Evolutionary conservation across 2,888 invertebrate genomes (phyloP), one percentile per base, ranked within the genome.

Genomic region (Andrena flavipes): DNA sequence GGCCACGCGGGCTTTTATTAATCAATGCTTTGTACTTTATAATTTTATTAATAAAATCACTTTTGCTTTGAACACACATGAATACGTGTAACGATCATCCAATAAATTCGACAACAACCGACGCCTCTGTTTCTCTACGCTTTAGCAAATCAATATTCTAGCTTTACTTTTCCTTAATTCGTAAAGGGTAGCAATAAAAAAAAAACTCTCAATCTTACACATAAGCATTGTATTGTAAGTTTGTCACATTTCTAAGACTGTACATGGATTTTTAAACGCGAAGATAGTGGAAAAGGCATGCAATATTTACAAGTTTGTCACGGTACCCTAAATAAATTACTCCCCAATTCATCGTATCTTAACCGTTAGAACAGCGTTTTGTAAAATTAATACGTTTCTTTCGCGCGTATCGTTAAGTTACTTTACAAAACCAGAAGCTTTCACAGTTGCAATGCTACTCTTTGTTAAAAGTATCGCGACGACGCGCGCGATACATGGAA

Each of bases 21-120:
- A 76, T 84, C 82, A 78, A 80, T 84, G 84, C 80, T 81, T 86
- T 86, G 86, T 86, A 86, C 84, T 86, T 86, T 82, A 78, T 86
- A 86, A 86, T 86, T 86, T 86, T 86, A 86, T 86, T 86, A 86
- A 86, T 86, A 86, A 86, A 86, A 86, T 62, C 78, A 84, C 69
- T 76, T 86, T 86, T 86, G 86, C 86, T 86, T 86, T 86, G 76
- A 83, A 85, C 68, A 86, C 16, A 54, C 20, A 63, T 64, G 29
- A 16, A 56, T 51, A 63, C 49, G 63, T 85, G 33, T 73, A 67
- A 71, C 63, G 64, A 59, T 42, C 54, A 23, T 56, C 59, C 51
- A 80, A 69, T 69, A 30, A 70, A 70, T 63, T 68, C 30, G 10
- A 59, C 10, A 16, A 13, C 33, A 13, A 7, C 56, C n/a, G 23